Conservation (phyloP, 2,888 invertebrate genomes). For the Syrista parreyssii region DNA sequence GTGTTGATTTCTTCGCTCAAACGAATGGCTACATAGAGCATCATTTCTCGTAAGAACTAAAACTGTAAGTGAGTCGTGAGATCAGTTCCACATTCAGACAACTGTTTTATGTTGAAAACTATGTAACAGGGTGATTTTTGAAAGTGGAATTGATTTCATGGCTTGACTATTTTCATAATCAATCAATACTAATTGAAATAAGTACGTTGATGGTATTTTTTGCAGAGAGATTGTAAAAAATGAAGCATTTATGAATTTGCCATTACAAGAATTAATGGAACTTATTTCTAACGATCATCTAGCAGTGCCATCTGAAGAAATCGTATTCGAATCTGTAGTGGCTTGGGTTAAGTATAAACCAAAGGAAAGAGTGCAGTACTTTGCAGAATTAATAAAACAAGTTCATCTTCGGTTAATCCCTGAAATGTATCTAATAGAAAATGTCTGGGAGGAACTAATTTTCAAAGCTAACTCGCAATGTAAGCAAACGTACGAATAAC, state of each 20-base stretch:
- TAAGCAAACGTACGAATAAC: conserved; percentile 49
- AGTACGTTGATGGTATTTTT: conserved; percentile 24
- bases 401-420: conserved; percentile 92
- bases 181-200: too few species aligned
- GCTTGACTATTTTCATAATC: too few species aligned
- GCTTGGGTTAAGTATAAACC: conserved; percentile 82
- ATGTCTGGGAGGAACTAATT: conserved; percentile 89
- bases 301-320: conserved; percentile 87
- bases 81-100: background rate
- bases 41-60: conserved; percentile 82
- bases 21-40: conserved; percentile 90
- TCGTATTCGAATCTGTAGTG: conserved; percentile 88
- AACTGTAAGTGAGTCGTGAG: background rate
- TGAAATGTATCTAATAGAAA: conserved; percentile 88
- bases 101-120: too few species aligned
- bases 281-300: conserved; percentile 90
- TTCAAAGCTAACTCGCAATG: conserved; percentile 82
- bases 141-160: too few species aligned
- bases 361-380: conserved; percentile 73
- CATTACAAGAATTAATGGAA: conserved; percentile 78
- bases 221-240: conserved; percentile 85
- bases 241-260: conserved; percentile 87
- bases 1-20: conserved; percentile 82
- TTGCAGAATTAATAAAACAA: conserved; percentile 88
- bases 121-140: too few species aligned